Conservation (phyloP, 1,140 invertebrate genomes). For the Brachionus asplanchnoidis region DNA sequence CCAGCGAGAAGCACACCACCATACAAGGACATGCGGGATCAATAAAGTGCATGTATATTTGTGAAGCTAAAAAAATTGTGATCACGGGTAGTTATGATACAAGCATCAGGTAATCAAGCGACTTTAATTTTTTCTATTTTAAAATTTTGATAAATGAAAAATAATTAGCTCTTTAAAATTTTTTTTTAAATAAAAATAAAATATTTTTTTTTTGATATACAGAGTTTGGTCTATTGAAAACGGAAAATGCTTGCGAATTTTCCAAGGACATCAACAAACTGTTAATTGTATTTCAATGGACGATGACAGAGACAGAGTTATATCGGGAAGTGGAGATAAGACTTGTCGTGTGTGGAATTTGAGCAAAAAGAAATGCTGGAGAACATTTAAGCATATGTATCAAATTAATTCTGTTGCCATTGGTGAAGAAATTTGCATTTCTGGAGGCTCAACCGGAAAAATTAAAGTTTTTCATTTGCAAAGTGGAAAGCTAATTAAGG, state of each 20-base stretch:
- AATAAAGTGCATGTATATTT: slow-evolving; percentile 49
- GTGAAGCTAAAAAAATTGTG: slow-evolving; percentile 47
- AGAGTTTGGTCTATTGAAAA: slow-evolving; percentile 55
- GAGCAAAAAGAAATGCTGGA: slow-evolving; percentile 50
- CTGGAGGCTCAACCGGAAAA: slow-evolving; percentile 52
- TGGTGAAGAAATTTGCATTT: slow-evolving; percentile 48
- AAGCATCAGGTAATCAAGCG: slow-evolving; percentile 46
- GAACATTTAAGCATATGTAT: slow-evolving; percentile 51
- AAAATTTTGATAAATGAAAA: too few species aligned
- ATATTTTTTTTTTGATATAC: background rate
- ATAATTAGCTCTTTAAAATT: too few species aligned
- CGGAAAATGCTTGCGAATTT: slow-evolving; percentile 54
- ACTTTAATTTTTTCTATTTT: too few species aligned
- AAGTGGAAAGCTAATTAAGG: slow-evolving; percentile 53
- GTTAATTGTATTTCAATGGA: slow-evolving; percentile 48
- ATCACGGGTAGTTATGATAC: slow-evolving; percentile 55
- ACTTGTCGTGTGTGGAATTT: slow-evolving; percentile 53
- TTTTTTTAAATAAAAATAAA: too few species aligned
- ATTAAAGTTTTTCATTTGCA: slow-evolving; percentile 56
- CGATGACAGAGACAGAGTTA: slow-evolving; percentile 19
- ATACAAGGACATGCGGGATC: slow-evolving; percentile 56
- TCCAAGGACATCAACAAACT: slow-evolving; percentile 54
- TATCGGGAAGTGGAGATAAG: slow-evolving; percentile 26
- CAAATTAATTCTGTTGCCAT: slow-evolving; percentile 51
- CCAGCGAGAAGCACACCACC: slow-evolving; percentile 47